A percentile compares a stretch with the other conserved stretches of the same genome.
These are phyloP conservation scores for Tachina grossa DNA, from an alignment of 2,888 invertebrate species.

Conservation along the genomic window DNA sequence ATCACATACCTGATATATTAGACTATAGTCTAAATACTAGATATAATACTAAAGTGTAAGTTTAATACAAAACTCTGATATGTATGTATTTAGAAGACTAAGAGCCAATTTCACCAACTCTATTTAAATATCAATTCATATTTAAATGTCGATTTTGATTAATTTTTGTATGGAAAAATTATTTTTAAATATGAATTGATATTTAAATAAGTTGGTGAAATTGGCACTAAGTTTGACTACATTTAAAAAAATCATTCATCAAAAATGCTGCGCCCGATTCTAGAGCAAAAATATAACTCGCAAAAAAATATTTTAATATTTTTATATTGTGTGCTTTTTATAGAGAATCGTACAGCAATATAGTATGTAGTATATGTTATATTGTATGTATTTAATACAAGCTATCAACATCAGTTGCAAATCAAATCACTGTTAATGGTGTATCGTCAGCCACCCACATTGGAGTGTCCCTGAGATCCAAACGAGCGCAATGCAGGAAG, in stretches of 20 bases:
- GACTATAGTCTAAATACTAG: neutral
- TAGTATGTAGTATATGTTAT: neutral
- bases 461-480: constrained; percentile 3
- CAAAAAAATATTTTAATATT: neutral
- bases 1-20: neutral
- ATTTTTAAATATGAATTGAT: too few species aligned
- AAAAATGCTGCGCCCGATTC: neutral
- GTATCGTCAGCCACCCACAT: neutral
- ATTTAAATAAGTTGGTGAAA: too few species aligned
- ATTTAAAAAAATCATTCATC: constrained; percentile 21
- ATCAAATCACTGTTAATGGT: neutral
- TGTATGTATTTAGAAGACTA: constrained; percentile 3
- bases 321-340: neutral
- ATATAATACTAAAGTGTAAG: neutral
- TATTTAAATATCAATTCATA: too few species aligned
- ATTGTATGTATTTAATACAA: neutral
- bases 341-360: constrained; percentile 14
- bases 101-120: too few species aligned
- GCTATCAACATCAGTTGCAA: constrained; percentile 13
- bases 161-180: too few species aligned
- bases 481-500: neutral
- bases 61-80: constrained; percentile 2
- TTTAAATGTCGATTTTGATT: too few species aligned
- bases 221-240: constrained; percentile 33
- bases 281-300: neutral